Percentiles rank a stretch among this genome's conserved stretches.
phyloP scores from a whole-genome alignment of 2,888 invertebrate genomes.

The Gandaritis pyraliata region DNA sequence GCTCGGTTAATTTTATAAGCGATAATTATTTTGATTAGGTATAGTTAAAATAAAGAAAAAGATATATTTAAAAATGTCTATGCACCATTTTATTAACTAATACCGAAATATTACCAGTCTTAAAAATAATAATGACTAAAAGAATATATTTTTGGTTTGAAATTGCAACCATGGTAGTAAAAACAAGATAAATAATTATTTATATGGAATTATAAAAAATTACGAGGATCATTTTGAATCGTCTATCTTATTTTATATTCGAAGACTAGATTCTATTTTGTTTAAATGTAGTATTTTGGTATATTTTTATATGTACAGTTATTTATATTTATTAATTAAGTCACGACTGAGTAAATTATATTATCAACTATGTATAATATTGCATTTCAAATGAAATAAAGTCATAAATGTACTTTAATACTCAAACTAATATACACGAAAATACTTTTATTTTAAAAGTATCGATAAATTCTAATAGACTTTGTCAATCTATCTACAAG shows the following conservation, averaged over 20 bases:
- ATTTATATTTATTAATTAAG: constrained; percentile 7
- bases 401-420: constrained; percentile 6
- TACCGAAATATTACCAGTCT: constrained; percentile 51
- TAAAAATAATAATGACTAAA: constrained; percentile 49
- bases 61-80: neutral
- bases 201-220: neutral
- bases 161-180: constrained; percentile 26
- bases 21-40: no score
- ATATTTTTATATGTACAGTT: constrained; percentile 37
- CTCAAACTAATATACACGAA: neutral
- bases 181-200: neutral
- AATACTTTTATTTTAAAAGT: neutral
- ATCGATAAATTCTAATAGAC: constrained; percentile 2
- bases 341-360: constrained; percentile 7
- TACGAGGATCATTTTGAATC: neutral
- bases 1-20: constrained; percentile 11
- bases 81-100: constrained; percentile 27
- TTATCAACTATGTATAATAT: neutral
- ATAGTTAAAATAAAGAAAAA: no score
- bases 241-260: constrained; percentile 9
- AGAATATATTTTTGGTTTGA: constrained; percentile 33
- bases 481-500: constrained; percentile 8
- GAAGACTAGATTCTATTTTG: constrained; percentile 42
- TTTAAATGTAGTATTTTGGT: constrained; percentile 36
- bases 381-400: neutral